A percentile compares a stretch with the other conserved stretches of the same genome.
phyloP scores from a whole-genome alignment of 2,888 invertebrate genomes.

The Brachyptera putata region DNA sequence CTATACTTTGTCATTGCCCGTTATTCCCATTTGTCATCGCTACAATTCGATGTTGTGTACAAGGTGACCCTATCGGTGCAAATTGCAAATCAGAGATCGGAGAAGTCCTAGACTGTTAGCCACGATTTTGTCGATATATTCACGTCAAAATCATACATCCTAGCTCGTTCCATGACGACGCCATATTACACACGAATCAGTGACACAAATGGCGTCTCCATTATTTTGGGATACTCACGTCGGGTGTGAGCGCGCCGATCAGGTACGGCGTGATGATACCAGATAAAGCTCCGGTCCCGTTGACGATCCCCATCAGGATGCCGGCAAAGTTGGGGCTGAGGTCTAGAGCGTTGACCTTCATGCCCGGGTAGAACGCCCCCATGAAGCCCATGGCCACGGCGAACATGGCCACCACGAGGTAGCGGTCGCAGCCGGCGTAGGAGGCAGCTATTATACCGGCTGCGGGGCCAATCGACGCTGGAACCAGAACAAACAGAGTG shows the following conservation, averaged over 20 bases:
- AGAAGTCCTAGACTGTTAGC: background rate
- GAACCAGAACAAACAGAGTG: too few relatives aligned
- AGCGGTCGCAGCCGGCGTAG: conserved; percentile 62
- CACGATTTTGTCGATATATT: background rate
- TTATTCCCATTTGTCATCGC: too few relatives aligned
- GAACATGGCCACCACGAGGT: conserved; percentile 57
- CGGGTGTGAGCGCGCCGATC: conserved; percentile 61
- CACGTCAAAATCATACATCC: too few relatives aligned
- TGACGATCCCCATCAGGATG: conserved; percentile 64
- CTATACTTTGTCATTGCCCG: too few relatives aligned
- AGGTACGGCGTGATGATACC: conserved; percentile 66
- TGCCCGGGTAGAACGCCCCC: conserved; percentile 64
- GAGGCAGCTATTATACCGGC: conserved; percentile 64
- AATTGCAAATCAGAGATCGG: too few relatives aligned
- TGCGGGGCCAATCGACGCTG: conserved; percentile 58
- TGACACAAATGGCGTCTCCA: too few relatives aligned
- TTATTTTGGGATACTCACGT: conserved; percentile 56
- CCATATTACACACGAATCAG: background rate
- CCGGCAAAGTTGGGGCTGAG: conserved; percentile 64
- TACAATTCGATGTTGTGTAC: too few relatives aligned
- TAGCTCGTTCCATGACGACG: background rate
- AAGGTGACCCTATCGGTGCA: too few relatives aligned
- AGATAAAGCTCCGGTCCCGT: conserved; percentile 66
- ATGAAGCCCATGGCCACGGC: conserved; percentile 64
- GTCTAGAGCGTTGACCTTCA: conserved; percentile 65